Conservation (phyloP, 1,140 invertebrate genomes). For the Drosophila pruinosa region DNA sequence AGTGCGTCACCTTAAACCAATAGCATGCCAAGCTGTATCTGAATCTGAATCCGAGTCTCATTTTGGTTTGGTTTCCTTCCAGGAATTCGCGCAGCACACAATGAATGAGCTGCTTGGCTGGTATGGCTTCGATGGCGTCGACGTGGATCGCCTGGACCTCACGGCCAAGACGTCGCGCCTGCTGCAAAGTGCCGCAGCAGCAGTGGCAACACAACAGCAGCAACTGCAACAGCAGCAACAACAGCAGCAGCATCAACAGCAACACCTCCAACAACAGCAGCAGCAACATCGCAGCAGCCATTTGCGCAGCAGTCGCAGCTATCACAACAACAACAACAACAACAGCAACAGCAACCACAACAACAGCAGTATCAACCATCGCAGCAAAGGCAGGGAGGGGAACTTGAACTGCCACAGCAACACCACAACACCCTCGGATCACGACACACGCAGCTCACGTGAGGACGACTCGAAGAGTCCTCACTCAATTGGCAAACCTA, state of each 20-base stretch:
- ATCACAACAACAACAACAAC: slow-evolving; percentile 61
- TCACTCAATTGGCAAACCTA: slow-evolving; percentile 67
- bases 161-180: slow-evolving; percentile 73
- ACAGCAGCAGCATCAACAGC: slow-evolving; percentile 28
- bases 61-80: slow-evolving; percentile 68
- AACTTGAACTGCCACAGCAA: slow-evolving; percentile 45
- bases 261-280: slow-evolving; percentile 38
- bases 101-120: slow-evolving; percentile 95
- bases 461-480: slow-evolving; percentile 82
- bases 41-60: background rate
- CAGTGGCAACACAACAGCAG: slow-evolving; percentile 63
- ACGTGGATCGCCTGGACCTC: slow-evolving; percentile 84
- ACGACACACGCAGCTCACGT: slow-evolving; percentile 76
- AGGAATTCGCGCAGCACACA: slow-evolving; percentile 94
- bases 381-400: slow-evolving; percentile 25
- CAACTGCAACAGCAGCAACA: slow-evolving; percentile 62
- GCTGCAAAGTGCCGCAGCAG: slow-evolving; percentile 71
- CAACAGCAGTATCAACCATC: slow-evolving; percentile 47
- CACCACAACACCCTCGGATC: slow-evolving; percentile 75
- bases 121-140: slow-evolving; percentile 92
- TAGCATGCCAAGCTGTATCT: background rate
- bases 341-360: slow-evolving; percentile 49
- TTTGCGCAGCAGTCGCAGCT: slow-evolving; percentile 60
- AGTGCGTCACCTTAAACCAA: slow-evolving; percentile 11
- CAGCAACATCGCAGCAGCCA: slow-evolving; percentile 40